Base-by-base conservation (phyloP, 2,113 vertebrate genomes). In the Saimiri boliviensis region DNA sequence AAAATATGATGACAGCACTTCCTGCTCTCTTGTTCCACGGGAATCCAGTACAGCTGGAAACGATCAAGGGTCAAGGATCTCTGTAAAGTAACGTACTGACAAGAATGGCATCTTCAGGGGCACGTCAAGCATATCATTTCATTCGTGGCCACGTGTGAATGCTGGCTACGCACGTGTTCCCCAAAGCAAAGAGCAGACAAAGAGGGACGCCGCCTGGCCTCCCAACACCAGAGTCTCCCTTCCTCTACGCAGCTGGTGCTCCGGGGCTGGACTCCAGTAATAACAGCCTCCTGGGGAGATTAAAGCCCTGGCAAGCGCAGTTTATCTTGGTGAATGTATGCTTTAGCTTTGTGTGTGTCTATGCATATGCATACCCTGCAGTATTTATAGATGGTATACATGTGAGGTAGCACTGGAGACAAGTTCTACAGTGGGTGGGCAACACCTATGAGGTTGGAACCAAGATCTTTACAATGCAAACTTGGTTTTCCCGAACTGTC, bases 231-330 rank as follows among this genome's bases (percentile, higher is more conserved):
- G 96, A 97, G 96, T 96, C 98, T 95, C 76, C 96, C 97, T 98
- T 98, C 98, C 97, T 98, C 96, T 94, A 97, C 98, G 98, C 97
- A 98, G 98, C 96, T 98, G 98, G 98, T 94, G 97, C 97, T 97
- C 94, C 17, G 92, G 96, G 97, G 95, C 45, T 96, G 96, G 98
- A 96, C 97, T 98, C 97, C 98, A 98, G 98, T 86, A 98, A 98
- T 97, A 98, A 98, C 98, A 98, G 97, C 96, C 97, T 97, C 98
- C 98, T 92, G 97, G 97, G 95, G 98, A 99, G 98, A 98, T 98
- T 95, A 98, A 98, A 98, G 98, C 93, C 58, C 97, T 96, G 97
- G 98, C 98, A 98, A 98, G 94, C 95, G 97, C 83, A 97, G 96
- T 97, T 98, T 98, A 98, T 98, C 97, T 98, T 96, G 89, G 97